phyloP scores from a whole-genome alignment of 2,888 invertebrate species.

The Plemyria rubiginata region DNA sequence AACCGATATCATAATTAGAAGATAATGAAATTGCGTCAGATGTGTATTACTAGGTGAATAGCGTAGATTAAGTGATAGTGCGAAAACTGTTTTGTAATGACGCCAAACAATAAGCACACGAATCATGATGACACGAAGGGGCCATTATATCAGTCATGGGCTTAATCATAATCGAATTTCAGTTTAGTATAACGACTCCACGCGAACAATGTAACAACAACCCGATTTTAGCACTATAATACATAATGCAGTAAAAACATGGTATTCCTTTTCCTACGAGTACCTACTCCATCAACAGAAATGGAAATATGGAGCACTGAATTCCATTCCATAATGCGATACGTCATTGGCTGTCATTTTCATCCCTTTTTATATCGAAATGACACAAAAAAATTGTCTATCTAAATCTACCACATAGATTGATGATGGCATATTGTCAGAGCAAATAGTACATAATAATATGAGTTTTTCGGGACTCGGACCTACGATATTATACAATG shows the following conservation, averaged over 20 bases:
- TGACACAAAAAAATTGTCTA: slow-evolving; percentile 5
- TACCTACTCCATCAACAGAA: slow-evolving; percentile 5
- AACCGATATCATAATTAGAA: slow-evolving; percentile 21
- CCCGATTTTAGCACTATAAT: neutral
- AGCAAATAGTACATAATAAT: neutral
- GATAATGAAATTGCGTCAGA: slow-evolving; percentile 14
- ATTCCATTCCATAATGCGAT: slow-evolving; percentile 10
- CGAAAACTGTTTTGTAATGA: neutral
- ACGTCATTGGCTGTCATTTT: slow-evolving; percentile 10
- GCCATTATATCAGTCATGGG: slow-evolving; percentile 3
- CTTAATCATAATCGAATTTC: neutral
- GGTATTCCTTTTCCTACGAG: neutral
- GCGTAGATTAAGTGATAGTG: slow-evolving; percentile 4
- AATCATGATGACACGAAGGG: neutral
- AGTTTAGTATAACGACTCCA: neutral
- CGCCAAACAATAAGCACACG: neutral
- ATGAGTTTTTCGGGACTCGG: neutral
- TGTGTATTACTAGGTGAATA: slow-evolving; percentile 3
- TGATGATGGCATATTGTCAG: neutral
- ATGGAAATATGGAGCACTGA: neutral
- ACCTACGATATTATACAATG: too few relatives aligned
- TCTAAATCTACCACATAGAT: neutral
- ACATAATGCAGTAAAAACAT: neutral
- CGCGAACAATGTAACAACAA: neutral
- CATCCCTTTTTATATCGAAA: slow-evolving; percentile 12